Base-by-base conservation (phyloP, 2,888 invertebrate species). In the Teinopalpus imperialis region DNA sequence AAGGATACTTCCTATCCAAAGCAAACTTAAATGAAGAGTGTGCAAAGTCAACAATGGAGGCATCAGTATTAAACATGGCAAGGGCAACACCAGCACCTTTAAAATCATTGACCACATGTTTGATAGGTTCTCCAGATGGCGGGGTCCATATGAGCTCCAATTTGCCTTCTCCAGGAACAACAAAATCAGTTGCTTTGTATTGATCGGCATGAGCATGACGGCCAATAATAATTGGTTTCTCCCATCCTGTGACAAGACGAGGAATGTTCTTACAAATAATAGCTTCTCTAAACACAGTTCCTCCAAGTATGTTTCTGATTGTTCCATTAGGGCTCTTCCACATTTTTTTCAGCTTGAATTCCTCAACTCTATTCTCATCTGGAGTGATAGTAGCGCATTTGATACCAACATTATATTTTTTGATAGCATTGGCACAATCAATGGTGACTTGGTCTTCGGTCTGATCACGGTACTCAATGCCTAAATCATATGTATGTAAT, bases 351-450 rank as follows among this genome's bases (percentile, higher is more conserved):
- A 96, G 75, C 1, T 95, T 94, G 70, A 96, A 95, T 77, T 96
- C 96, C 81, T 96, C 95, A 0, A 99, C 98, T 72, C 99, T 91
- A 23, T 96, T 95, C 79, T 99, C 99, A 78, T 99, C 99, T 1
- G 99, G 98, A 0, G 99, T 99, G 55, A 99, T 99, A 1, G 99
- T 97, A 13, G 99, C 99, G 87, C 99, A 99, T 81, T 99, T 99
- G 57, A 99, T 97, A 27, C 99, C 99, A 37, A 99, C 99, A 81
- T 97, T 98, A 90, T 98, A 98, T 74, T 97, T 97, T 76, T 97
- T 95, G 44, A 99, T 92, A 7, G 99, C 99, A 77, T 98, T 94
- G 3, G 99, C 99, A 78, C 98, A 98, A 59, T 99, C 99, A 53
- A 98, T 90, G 0, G 99, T 99, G 1, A 99, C 98, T 83, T 97